Evolutionary conservation across 2,797 vertebrate genomes (phyloP).

Genomic region (Crocidura indochinensis): DNA sequence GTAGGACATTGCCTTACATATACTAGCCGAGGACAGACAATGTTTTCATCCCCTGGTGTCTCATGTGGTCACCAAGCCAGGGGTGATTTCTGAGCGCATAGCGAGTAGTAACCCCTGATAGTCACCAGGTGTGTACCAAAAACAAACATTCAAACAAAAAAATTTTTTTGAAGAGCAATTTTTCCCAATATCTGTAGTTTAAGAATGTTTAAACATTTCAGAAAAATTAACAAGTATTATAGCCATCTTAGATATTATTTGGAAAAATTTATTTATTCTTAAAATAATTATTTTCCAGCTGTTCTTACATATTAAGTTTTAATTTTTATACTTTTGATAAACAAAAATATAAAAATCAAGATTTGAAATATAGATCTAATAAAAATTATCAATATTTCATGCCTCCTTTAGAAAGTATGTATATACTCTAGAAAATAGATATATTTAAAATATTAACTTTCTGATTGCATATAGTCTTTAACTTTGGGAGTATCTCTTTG

Average conservation of each 20-base stretch:
- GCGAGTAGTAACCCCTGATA: too few species aligned
- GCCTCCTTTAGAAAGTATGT: neutral
- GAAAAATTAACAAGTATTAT: neutral
- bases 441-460: too few species aligned
- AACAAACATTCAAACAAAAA: too few species aligned
- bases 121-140: too few species aligned
- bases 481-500: too few species aligned
- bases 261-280: neutral
- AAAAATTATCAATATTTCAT: neutral
- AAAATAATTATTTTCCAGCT: neutral
- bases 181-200: neutral
- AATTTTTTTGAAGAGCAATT: neutral
- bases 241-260: neutral
- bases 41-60: too few species aligned
- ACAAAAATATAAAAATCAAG: neutral
- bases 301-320: neutral
- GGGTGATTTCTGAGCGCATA: too few species aligned
- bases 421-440: neutral
- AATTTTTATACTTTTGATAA: neutral
- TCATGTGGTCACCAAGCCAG: too few species aligned
- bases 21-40: too few species aligned
- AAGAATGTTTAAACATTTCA: neutral
- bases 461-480: too few species aligned
- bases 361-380: neutral
- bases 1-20: too few species aligned